Conservation (phyloP, 2,888 invertebrate species). For the Zygogramma bicolorata region DNA sequence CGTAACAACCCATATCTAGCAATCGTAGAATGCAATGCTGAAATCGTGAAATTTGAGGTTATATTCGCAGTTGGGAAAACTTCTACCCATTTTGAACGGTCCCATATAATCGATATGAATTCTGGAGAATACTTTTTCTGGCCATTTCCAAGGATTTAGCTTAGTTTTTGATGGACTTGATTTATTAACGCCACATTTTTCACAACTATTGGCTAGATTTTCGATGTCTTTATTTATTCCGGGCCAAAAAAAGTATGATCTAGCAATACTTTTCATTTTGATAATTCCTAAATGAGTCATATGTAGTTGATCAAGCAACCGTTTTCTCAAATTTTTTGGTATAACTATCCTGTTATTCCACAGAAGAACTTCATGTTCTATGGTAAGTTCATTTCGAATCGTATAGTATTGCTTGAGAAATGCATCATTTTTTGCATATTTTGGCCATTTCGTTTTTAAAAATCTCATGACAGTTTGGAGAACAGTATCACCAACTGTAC, state of each 20-base stretch:
- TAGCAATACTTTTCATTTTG: not conserved
- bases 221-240: not conserved
- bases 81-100: not conserved
- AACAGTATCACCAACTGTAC: not conserved
- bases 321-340: not conserved
- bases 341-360: not conserved
- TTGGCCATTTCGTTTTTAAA: not conserved
- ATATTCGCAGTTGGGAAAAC: not conserved
- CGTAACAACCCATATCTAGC: no score
- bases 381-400: not conserved
- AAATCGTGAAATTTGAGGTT: no score
- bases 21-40: no score
- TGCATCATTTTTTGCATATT: not conserved
- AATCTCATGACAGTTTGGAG: not conserved
- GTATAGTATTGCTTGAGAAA: not conserved
- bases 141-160: not conserved
- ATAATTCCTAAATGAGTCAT: not conserved
- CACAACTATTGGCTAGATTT: not conserved
- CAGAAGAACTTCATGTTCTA: not conserved
- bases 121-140: not conserved
- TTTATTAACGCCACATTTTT: not conserved
- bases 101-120: not conserved
- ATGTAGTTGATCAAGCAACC: not conserved
- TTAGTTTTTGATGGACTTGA: not conserved
- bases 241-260: not conserved